These are phyloP conservation scores for Argya squamiceps DNA, from an alignment of 2,797 vertebrate species.

Conservation along the genomic window DNA sequence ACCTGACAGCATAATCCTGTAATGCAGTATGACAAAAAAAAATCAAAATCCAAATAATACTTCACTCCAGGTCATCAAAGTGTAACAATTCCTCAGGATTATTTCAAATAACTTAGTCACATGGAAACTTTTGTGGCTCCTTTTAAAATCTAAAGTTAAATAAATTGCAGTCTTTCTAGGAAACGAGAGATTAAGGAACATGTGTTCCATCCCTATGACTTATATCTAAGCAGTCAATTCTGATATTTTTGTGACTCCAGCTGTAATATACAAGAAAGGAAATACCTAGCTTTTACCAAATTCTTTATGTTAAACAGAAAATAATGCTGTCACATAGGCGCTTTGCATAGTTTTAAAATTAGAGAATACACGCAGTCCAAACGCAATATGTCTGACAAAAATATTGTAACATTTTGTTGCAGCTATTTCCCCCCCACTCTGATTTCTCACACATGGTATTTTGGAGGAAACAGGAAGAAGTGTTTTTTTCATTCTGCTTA, in stretches of 20 bases:
- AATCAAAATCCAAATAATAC: neutral
- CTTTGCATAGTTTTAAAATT: neutral
- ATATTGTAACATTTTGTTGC: neutral
- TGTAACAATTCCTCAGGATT: neutral
- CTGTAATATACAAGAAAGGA: neutral
- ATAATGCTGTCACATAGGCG: neutral
- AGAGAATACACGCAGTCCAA: neutral
- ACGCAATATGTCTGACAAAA: neutral
- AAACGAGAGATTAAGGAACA: neutral
- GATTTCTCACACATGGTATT: constrained; percentile 20
- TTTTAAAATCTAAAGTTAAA: neutral
- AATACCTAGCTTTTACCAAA: neutral
- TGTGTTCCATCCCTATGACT: neutral
- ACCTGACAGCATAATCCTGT: neutral
- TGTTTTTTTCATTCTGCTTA: neutral
- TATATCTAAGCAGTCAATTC: neutral
- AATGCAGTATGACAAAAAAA: neutral
- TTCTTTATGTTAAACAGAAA: neutral
- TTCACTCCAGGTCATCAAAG: neutral
- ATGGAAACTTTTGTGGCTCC: neutral
- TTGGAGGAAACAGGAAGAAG: constrained; percentile 3
- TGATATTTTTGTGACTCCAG: neutral
- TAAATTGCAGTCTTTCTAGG: neutral
- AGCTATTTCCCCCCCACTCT: neutral
- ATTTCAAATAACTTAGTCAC: neutral